Base-by-base conservation (phyloP, 1,140 invertebrate species). In the Cecropterus lyciades region DNA sequence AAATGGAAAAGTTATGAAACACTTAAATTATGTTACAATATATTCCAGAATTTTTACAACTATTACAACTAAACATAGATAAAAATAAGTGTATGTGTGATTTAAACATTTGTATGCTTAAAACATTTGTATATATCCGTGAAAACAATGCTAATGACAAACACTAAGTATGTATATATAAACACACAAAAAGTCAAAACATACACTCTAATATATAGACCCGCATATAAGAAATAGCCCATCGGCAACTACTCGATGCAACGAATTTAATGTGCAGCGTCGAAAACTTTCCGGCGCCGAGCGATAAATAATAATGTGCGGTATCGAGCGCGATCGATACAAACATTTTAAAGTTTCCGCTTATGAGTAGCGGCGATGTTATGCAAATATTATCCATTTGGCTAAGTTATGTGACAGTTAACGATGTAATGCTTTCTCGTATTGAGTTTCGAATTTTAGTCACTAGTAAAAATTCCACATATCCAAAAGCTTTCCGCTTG, bases 1-100 rank as follows among this genome's bases (percentile, higher is more conserved):
- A 75, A 80, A 80, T 77, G 72, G 75, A 75, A 80, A 80, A 80
- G 73, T 77, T 75, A 56, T 53, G 48, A n/a, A n/a, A n/a, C n/a
- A n/a, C n/a, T 59, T 57, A 24, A 1, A 24, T 3, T 45, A 49
- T 56, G 65, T 70, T 67, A 51, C 67, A 33, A 8, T 33, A 8
- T 33, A 9, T 33, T 33, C 30, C 9, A 3, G 7, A 33, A 3
- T 33, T 33, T 10, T 33, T 3, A 9, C n/a, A n/a, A n/a, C n/a
- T n/a, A n/a, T n/a, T 33, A 33, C 6, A 33, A 33, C 9, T 10
- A 4, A 33, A 33, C n/a, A n/a, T n/a, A n/a, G n/a, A n/a, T n/a
- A n/a, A n/a, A n/a, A n/a, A n/a, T n/a, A n/a, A n/a, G n/a, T n/a
- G n/a, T n/a, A n/a, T n/a, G n/a, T n/a, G n/a, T n/a, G n/a, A n/a